phyloP scores from a whole-genome alignment of 2,888 invertebrate genomes.

The Thymelicus acteon region DNA sequence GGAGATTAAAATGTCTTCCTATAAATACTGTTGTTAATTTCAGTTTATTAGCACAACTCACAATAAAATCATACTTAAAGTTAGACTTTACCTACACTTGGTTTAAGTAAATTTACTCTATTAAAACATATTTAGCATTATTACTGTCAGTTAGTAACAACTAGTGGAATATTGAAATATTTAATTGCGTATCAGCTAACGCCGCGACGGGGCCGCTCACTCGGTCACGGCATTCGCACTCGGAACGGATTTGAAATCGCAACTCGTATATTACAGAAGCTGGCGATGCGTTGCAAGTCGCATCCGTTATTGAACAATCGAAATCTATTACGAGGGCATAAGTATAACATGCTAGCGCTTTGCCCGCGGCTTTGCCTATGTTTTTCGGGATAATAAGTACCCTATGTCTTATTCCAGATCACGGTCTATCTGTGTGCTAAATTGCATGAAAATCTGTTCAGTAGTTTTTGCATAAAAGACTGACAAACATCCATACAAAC shows the following conservation, averaged over 20 bases:
- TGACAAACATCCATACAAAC: too few relatives aligned
- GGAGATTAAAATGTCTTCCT: too few relatives aligned
- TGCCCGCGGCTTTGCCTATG: too few relatives aligned
- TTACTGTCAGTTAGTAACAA: constrained; percentile 8
- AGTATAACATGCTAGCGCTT: background rate
- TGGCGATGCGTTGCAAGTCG: constrained; percentile 65
- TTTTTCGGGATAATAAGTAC: too few relatives aligned
- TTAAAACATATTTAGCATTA: background rate
- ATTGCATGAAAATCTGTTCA: too few relatives aligned
- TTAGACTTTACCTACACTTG: too few relatives aligned
- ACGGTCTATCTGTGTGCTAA: too few relatives aligned
- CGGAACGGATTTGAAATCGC: constrained; percentile 69
- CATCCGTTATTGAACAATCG: constrained; percentile 48
- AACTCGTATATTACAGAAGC: constrained; percentile 62
- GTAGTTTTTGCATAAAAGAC: too few relatives aligned
- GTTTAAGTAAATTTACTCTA: too few relatives aligned
- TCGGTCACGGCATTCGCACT: constrained; percentile 57
- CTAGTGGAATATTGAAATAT: constrained; percentile 36
- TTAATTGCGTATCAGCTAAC: constrained; percentile 34
- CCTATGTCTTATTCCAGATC: background rate
- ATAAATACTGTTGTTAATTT: too few relatives aligned
- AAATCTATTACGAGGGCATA: background rate
- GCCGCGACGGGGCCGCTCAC: constrained; percentile 40
- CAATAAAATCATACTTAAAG: too few relatives aligned
- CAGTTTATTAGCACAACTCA: too few relatives aligned